Percentiles rank a stretch among this genome's conserved stretches.
Evolutionary conservation across 2,888 invertebrate genomes (phyloP).

Genomic region (Nymphalis c-album): DNA sequence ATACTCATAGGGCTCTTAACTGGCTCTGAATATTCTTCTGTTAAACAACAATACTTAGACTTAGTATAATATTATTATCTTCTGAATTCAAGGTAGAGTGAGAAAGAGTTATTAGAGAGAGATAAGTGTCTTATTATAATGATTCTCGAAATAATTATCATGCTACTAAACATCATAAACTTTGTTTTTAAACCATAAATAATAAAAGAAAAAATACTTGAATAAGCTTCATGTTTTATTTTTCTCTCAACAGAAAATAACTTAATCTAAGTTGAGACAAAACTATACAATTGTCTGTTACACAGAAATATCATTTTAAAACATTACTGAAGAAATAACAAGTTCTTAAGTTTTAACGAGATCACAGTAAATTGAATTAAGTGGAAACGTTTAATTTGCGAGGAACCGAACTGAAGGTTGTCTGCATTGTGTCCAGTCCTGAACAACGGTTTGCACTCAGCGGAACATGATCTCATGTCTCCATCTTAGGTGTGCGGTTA

Average conservation of each 20-base stretch:
- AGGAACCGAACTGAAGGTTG: conserved; percentile 42
- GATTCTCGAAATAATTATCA: too few relatives aligned
- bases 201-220: too few relatives aligned
- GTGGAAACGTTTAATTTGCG: conserved; percentile 33
- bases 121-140: too few relatives aligned
- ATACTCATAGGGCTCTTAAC: too few relatives aligned
- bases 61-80: too few relatives aligned
- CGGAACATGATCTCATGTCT: conserved; percentile 43
- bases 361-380: conserved; percentile 34
- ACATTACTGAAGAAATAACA: conserved; percentile 8
- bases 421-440: conserved; percentile 45
- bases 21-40: too few relatives aligned
- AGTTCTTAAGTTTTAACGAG: conserved; percentile 12
- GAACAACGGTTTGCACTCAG: conserved; percentile 53
- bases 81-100: too few relatives aligned
- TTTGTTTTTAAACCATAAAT: too few relatives aligned
- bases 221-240: background rate
- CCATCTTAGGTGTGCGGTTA: conserved; percentile 32
- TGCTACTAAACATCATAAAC: too few relatives aligned
- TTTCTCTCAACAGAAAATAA: background rate
- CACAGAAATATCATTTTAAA: conserved; percentile 15
- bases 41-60: too few relatives aligned
- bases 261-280: conserved; percentile 1
- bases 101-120: too few relatives aligned
- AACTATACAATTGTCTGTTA: conserved; percentile 3